Conservation (phyloP, 2,888 invertebrate genomes). For the Zhuqinia jingwanae region DNA sequence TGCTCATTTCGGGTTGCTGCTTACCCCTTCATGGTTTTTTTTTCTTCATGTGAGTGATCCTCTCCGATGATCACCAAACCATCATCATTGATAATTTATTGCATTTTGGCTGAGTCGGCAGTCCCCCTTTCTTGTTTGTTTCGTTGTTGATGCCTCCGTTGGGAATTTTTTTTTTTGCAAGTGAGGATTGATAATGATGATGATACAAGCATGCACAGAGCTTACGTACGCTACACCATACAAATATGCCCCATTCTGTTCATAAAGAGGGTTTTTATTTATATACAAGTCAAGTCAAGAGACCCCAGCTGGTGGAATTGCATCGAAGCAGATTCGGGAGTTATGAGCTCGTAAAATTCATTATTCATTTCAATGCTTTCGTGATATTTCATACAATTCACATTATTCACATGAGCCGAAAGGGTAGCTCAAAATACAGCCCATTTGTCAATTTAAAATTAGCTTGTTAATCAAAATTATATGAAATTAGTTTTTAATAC, state of each 20-base stretch:
- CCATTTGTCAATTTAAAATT: constrained; percentile 36
- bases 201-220: neutral
- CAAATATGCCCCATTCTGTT: no score
- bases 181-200: constrained; percentile 28
- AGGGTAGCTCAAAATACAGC: neutral
- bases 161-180: constrained; percentile 54
- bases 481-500: constrained; percentile 33
- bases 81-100: constrained; percentile 58
- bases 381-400: neutral
- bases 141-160: constrained; percentile 23
- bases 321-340: constrained; percentile 38
- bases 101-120: constrained; percentile 7
- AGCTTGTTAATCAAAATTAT: constrained; percentile 30
- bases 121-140: constrained; percentile 25
- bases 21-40: constrained; percentile 58
- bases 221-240: no score
- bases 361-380: constrained; percentile 3
- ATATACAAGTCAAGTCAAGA: no score
- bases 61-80: constrained; percentile 11
- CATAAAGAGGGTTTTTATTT: no score
- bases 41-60: constrained; percentile 5
- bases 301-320: constrained; percentile 21
- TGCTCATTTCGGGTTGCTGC: constrained; percentile 20
- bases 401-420: neutral
- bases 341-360: constrained; percentile 16